These are phyloP conservation scores for Microtus ochrogaster DNA, from an alignment of 2,113 vertebrate species.

Conservation along the genomic window DNA sequence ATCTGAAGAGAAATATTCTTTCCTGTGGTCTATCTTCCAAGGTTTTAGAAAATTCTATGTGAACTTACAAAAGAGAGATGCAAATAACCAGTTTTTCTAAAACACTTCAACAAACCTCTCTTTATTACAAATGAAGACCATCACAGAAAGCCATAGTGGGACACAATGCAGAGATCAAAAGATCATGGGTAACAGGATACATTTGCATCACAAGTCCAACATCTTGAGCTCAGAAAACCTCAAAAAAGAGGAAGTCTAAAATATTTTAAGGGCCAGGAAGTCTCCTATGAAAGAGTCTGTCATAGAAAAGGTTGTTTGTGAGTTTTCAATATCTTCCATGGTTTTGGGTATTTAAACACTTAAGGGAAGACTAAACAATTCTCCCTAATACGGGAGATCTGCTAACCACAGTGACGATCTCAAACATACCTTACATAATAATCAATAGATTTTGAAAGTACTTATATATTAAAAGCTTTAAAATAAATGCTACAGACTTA, in stretches of 20 bases:
- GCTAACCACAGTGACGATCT: background rate
- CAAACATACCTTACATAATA: background rate
- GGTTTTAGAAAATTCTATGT: background rate
- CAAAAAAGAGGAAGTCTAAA: background rate
- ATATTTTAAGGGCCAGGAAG: background rate
- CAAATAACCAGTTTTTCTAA: background rate
- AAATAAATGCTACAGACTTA: background rate
- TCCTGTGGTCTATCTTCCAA: background rate
- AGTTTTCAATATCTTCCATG: background rate
- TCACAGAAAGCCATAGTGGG: background rate
- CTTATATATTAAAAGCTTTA: background rate
- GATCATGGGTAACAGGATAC: background rate
- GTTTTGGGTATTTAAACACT: background rate
- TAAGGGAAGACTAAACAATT: background rate
- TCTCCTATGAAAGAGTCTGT: background rate
- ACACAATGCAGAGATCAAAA: background rate
- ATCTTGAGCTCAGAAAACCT: background rate
- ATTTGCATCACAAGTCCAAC: background rate
- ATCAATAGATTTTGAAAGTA: constrained; percentile 2
- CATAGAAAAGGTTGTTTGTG: background rate
- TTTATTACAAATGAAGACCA: background rate
- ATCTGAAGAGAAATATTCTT: background rate
- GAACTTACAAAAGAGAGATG: background rate
- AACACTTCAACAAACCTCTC: background rate
- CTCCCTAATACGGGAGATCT: background rate